These are phyloP conservation scores for Empis livida DNA, from an alignment of 2,888 invertebrate species.

Conservation along the genomic window DNA sequence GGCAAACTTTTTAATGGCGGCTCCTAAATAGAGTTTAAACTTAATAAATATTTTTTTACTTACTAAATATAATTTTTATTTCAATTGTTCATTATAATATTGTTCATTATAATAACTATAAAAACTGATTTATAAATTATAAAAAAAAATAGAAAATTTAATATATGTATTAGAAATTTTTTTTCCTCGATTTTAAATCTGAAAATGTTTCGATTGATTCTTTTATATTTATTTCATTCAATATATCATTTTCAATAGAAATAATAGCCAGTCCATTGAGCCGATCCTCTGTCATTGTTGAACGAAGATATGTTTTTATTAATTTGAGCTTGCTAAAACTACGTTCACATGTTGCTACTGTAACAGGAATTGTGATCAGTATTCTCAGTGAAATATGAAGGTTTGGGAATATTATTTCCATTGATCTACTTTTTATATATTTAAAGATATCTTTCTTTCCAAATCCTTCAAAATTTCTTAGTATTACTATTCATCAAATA, in stretches of 20 bases:
- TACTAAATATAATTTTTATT: not conserved
- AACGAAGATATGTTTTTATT: not conserved
- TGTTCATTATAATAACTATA: not conserved
- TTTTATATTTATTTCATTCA: not conserved
- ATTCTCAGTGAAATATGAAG: not conserved
- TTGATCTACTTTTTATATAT: not conserved
- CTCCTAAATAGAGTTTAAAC: not conserved
- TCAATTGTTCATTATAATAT: not conserved
- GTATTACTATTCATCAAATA: not conserved
- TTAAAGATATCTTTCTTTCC: not conserved
- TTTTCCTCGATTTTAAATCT: not conserved
- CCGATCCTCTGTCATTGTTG: not conserved
- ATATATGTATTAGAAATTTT: not conserved
- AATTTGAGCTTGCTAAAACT: not conserved
- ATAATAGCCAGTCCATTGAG: not conserved
- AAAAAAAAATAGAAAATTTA: not conserved
- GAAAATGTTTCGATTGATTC: not conserved
- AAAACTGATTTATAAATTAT: not conserved
- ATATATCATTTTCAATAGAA: not conserved
- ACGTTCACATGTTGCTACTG: not conserved
- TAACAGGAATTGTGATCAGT: not conserved
- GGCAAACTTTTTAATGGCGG: not conserved
- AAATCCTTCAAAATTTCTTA: not conserved
- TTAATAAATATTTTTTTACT: not conserved
- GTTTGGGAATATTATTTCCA: conserved; percentile 1